These are phyloP conservation scores for Artibeus jamaicensis DNA, from an alignment of 2,797 vertebrate genomes.

Conservation along the genomic window DNA sequence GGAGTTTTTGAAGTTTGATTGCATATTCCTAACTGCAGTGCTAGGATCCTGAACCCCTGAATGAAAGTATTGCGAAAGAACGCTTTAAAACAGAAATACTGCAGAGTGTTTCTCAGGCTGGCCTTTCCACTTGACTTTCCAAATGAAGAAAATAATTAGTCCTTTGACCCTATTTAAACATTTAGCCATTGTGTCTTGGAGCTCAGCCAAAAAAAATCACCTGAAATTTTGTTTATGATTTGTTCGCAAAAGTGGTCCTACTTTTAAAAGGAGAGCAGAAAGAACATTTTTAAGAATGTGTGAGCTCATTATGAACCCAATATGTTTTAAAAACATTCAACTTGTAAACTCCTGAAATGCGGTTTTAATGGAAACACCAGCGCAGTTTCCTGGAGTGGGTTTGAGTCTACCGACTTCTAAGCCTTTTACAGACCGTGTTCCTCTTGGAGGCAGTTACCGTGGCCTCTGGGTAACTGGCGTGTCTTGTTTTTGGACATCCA, in stretches of 20 bases:
- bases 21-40: slow-evolving; percentile 25
- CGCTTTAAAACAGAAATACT: slow-evolving; percentile 47
- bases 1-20: slow-evolving; percentile 59
- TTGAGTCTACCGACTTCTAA: slow-evolving; percentile 44
- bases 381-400: slow-evolving; percentile 53
- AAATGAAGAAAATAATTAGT: slow-evolving; percentile 72
- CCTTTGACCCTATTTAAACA: slow-evolving; percentile 65
- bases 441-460: slow-evolving; percentile 57
- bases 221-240: slow-evolving; percentile 77
- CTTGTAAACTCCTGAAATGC: slow-evolving; percentile 77
- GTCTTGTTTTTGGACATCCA: slow-evolving; percentile 55
- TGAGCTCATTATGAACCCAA: slow-evolving; percentile 71
- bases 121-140: slow-evolving; percentile 58
- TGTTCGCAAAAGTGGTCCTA: slow-evolving; percentile 68
- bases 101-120: slow-evolving; percentile 34
- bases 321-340: slow-evolving; percentile 78
- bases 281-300: slow-evolving; percentile 67
- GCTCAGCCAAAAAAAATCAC: slow-evolving; percentile 70
- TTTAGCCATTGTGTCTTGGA: slow-evolving; percentile 66
- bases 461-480: slow-evolving; percentile 24
- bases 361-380: slow-evolving; percentile 76
- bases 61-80: slow-evolving; percentile 61
- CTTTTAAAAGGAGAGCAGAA: slow-evolving; percentile 63
- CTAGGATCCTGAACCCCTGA: slow-evolving; percentile 37
- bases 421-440: slow-evolving; percentile 49